These are phyloP conservation scores for Trichopoda pennipes DNA, from an alignment of 2,888 invertebrate species.

Conservation along the genomic window DNA sequence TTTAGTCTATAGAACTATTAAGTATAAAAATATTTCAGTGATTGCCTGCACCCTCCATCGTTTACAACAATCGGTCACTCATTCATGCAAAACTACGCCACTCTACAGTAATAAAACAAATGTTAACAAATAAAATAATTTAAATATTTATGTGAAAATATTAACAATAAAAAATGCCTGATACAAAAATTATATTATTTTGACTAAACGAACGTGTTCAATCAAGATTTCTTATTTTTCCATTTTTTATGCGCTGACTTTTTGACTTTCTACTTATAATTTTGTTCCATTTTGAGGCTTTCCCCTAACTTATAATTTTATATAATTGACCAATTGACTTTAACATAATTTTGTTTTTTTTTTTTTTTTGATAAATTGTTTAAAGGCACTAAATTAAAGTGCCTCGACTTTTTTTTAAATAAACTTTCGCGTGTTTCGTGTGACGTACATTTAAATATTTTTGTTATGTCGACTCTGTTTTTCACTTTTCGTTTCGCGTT, in stretches of 20 bases:
- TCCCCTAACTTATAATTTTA: constrained; percentile 54
- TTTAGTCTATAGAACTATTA: neutral
- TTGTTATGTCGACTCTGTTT: constrained; percentile 30
- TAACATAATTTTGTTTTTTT: constrained; percentile 65
- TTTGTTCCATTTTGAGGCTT: constrained; percentile 35
- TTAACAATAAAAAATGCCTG: constrained; percentile 14
- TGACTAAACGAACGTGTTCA: constrained; percentile 19
- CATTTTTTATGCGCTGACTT: constrained; percentile 54
- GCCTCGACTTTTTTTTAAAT: constrained; percentile 19
- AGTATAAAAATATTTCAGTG: constrained; percentile 38
- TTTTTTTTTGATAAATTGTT: constrained; percentile 65
- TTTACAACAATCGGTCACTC: constrained; percentile 45
- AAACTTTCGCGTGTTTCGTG: constrained; percentile 45
- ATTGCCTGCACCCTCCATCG: constrained; percentile 37
- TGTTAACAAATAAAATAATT: constrained; percentile 1
- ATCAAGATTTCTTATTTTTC: constrained; percentile 3
- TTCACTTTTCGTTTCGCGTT: constrained; percentile 41
- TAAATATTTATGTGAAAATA: constrained; percentile 2
- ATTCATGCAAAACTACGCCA: neutral
- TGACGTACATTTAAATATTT: constrained; percentile 20
- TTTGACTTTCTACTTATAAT: neutral
- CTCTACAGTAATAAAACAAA: neutral
- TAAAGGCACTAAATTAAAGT: neutral
- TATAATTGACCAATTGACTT: constrained; percentile 66
- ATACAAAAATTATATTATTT: constrained; percentile 6